phyloP scores from a whole-genome alignment of 2,113 vertebrate genomes.

The Microtus montanus region DNA sequence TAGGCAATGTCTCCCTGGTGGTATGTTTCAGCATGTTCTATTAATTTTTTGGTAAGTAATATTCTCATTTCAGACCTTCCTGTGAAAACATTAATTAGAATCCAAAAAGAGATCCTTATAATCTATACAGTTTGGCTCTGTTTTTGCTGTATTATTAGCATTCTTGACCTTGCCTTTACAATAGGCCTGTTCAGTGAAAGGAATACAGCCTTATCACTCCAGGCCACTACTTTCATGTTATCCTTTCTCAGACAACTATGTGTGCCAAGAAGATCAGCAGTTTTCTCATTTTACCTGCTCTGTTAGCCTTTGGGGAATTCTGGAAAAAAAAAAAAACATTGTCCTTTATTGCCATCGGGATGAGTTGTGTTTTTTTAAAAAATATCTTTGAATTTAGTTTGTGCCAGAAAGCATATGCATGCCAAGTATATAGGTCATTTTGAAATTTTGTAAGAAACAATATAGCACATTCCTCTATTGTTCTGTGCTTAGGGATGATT shows the following conservation, averaged over 20 bases:
- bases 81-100: constrained; percentile 85
- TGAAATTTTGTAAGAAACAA: background rate
- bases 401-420: constrained; percentile 40
- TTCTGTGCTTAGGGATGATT: constrained; percentile 28
- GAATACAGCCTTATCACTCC: constrained; percentile 30
- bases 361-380: background rate
- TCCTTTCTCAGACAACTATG: constrained; percentile 27
- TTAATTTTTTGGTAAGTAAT: constrained; percentile 83
- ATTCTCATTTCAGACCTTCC: constrained; percentile 80
- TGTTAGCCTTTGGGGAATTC: background rate
- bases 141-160: constrained; percentile 65
- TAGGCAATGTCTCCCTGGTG: constrained; percentile 82
- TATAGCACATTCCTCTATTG: background rate
- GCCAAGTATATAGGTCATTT: constrained; percentile 9
- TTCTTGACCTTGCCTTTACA: constrained; percentile 45
- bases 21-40: constrained; percentile 81
- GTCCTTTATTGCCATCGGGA: constrained; percentile 36
- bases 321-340: background rate
- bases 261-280: background rate
- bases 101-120: constrained; percentile 72
- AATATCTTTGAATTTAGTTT: constrained; percentile 62
- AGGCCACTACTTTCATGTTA: background rate
- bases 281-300: background rate
- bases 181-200: background rate
- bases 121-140: constrained; percentile 61